Conservation (phyloP, 2,797 vertebrate species). For the Catamblyrhynchus diadema region DNA sequence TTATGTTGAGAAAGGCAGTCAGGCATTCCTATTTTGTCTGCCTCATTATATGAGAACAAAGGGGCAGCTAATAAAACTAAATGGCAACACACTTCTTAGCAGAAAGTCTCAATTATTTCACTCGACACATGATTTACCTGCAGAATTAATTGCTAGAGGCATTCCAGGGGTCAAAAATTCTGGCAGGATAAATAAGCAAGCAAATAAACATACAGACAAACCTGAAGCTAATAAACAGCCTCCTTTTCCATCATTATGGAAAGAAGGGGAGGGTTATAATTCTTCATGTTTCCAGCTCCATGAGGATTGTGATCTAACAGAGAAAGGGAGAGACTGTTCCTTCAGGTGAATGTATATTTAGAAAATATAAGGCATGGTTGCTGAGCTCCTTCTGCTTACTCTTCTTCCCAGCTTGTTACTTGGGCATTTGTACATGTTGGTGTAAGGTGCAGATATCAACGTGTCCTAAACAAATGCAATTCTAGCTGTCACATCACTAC, state of each 20-base stretch:
- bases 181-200: not conserved
- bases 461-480: not conserved
- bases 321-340: not conserved
- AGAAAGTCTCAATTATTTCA: conserved; percentile 36
- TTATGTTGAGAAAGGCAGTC: conserved; percentile 7
- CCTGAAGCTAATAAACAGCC: not conserved
- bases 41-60: conserved; percentile 31
- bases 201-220: not conserved
- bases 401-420: not conserved
- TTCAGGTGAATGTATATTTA: not conserved
- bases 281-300: not conserved
- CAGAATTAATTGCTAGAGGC: conserved; percentile 29
- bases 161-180: not conserved
- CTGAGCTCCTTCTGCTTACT: not conserved
- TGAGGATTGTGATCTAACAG: not conserved
- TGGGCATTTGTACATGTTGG: not conserved
- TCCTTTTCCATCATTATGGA: not conserved
- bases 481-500: fast-evolving
- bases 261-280: not conserved
- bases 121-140: conserved; percentile 8
- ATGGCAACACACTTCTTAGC: not conserved
- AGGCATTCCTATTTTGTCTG: conserved; percentile 5
- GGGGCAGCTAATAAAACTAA: conserved; percentile 26
- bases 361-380: not conserved
- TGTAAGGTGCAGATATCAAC: not conserved